Conservation (phyloP, 92 coral and sea anemone genomes). For the Phenganax marumi region DNA sequence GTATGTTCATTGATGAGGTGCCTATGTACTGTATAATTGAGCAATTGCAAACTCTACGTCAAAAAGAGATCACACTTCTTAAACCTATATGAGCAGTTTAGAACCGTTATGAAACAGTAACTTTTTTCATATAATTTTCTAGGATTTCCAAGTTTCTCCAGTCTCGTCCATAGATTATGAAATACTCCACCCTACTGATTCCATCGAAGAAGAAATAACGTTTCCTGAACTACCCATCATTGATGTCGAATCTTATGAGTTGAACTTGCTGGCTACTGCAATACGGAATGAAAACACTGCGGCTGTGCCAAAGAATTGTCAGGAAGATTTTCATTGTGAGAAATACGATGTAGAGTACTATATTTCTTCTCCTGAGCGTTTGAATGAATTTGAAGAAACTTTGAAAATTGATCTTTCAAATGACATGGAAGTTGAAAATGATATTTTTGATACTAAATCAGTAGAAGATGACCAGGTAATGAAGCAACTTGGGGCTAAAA, state of each 20-base stretch:
- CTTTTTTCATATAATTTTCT: background rate
- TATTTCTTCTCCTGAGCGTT: conserved; percentile 18
- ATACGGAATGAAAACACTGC: background rate
- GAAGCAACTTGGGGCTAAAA: no score
- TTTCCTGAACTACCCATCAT: background rate
- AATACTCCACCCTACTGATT: background rate
- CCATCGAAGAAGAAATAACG: conserved; percentile 14
- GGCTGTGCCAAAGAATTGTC: background rate
- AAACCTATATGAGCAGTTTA: no score
- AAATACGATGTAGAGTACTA: conserved; percentile 10
- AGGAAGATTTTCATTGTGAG: background rate
- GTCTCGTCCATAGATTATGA: background rate
- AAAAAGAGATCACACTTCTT: no score
- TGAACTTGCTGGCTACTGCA: background rate
- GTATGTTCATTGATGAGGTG: conserved; percentile 32
- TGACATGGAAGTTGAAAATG: background rate
- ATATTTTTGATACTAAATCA: background rate
- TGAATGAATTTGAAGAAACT: background rate
- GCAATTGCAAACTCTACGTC: no score
- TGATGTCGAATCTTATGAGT: conserved; percentile 8
- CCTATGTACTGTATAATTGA: background rate
- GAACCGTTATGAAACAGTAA: no score
- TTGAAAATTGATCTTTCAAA: background rate
- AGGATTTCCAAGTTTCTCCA: background rate
- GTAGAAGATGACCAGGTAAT: background rate